These are phyloP conservation scores for Streptopelia turtur DNA, from an alignment of 2,797 vertebrate genomes.

Conservation along the genomic window DNA sequence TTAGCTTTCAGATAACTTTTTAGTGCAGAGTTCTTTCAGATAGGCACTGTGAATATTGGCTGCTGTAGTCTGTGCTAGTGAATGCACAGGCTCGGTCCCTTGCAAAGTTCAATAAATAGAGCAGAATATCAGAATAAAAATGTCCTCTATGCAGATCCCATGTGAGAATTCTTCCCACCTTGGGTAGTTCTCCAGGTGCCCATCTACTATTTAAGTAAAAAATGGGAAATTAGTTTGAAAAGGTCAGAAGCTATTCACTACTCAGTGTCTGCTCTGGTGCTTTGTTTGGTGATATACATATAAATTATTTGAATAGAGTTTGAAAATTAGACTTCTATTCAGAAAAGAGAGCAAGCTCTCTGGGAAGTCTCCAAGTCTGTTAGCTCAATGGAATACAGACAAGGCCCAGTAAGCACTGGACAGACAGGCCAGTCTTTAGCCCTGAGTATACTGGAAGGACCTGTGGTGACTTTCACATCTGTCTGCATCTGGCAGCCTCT, in stretches of 20 bases:
- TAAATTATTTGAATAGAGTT: not conserved
- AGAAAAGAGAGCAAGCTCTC: not conserved
- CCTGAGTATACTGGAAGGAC: not conserved
- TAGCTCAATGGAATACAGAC: not conserved
- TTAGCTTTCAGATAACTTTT: slow-evolving; percentile 43
- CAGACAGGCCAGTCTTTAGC: not conserved
- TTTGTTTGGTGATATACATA: not conserved
- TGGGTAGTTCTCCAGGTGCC: not conserved
- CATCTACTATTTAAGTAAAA: not conserved
- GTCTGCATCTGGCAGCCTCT: not conserved
- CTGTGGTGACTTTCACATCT: not conserved
- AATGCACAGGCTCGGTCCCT: slow-evolving; percentile 4
- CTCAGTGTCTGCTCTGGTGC: not conserved
- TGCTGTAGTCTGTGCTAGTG: not conserved
- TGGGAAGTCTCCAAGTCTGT: not conserved
- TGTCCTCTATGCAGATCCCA: not conserved
- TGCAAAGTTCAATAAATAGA: not conserved
- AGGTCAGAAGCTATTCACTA: not conserved
- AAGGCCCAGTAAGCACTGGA: not conserved
- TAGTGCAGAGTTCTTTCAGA: slow-evolving; percentile 14
- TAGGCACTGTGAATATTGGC: not conserved
- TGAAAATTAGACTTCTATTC: not conserved
- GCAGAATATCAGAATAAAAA: not conserved
- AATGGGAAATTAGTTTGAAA: not conserved
- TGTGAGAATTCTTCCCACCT: not conserved